A percentile compares a stretch with the other conserved stretches of the same genome.
These are phyloP conservation scores for Chroicocephalus ridibundus DNA, from an alignment of 2,113 vertebrate genomes.

Conservation along the genomic window DNA sequence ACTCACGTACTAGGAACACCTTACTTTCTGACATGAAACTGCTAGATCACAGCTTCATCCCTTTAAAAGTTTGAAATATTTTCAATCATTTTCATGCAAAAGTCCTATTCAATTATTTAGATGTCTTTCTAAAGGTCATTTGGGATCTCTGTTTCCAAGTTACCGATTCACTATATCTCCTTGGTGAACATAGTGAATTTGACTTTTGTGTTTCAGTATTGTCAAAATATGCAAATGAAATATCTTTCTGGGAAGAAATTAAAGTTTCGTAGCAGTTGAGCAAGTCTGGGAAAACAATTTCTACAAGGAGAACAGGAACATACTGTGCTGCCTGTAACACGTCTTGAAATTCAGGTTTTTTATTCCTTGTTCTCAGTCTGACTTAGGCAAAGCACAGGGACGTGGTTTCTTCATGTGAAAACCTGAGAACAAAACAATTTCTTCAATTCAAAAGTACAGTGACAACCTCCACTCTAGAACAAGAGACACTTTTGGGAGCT, in stretches of 20 bases:
- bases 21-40: not conserved
- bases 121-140: not conserved
- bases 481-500: not conserved
- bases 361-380: not conserved
- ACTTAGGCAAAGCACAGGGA: not conserved
- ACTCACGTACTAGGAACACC: not conserved
- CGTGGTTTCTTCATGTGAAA: not conserved
- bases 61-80: not conserved
- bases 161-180: not conserved
- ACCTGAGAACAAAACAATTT: not conserved
- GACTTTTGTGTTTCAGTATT: not conserved
- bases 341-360: constrained; percentile 51
- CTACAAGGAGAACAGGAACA: not conserved
- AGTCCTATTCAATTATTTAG: not conserved
- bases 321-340: not conserved
- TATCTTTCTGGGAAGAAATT: constrained; percentile 15
- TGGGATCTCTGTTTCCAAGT: not conserved
- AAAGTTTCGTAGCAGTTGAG: not conserved
- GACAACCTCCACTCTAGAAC: not conserved
- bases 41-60: not conserved
- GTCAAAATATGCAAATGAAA: constrained; percentile 52
- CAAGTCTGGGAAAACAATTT: constrained; percentile 54
- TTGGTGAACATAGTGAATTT: not conserved
- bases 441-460: not conserved
- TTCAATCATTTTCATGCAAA: not conserved